Conservation (phyloP, 2,113 vertebrate genomes). For the Epinephelus lanceolatus region DNA sequence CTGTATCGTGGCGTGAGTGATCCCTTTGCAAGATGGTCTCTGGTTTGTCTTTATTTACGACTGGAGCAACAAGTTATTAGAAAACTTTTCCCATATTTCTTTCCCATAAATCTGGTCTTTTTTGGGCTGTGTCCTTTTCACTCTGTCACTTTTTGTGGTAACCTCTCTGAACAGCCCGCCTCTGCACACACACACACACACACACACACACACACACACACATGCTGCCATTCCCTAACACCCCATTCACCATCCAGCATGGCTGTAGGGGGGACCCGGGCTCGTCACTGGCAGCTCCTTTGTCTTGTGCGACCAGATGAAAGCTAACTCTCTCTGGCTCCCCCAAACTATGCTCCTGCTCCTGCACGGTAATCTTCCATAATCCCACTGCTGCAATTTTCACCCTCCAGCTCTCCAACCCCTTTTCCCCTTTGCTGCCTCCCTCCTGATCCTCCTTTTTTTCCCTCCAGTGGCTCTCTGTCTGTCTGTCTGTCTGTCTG, state of each 20-base stretch:
- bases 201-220: no score
- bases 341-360: slow-evolving; percentile 71
- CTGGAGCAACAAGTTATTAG: no score
- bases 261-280: slow-evolving; percentile 46
- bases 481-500: background rate
- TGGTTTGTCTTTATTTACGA: no score
- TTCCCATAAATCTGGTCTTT: background rate
- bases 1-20: no score
- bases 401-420: slow-evolving; percentile 54
- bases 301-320: slow-evolving; percentile 74
- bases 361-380: slow-evolving; percentile 76
- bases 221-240: slow-evolving; percentile 43
- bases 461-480: background rate
- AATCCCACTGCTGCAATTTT: slow-evolving; percentile 78
- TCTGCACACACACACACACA: background rate
- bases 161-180: background rate
- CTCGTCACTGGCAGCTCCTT: slow-evolving; percentile 72
- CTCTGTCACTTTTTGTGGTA: background rate
- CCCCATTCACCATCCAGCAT: slow-evolving; percentile 50
- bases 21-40: no score
- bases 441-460: slow-evolving; percentile 29
- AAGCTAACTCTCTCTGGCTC: slow-evolving; percentile 65
- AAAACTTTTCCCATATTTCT: background rate
- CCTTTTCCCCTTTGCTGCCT: slow-evolving; percentile 16
- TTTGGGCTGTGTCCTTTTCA: background rate